These are phyloP conservation scores for Helicoverpa armigera DNA, from an alignment of 1,140 invertebrate genomes.

Conservation along the genomic window DNA sequence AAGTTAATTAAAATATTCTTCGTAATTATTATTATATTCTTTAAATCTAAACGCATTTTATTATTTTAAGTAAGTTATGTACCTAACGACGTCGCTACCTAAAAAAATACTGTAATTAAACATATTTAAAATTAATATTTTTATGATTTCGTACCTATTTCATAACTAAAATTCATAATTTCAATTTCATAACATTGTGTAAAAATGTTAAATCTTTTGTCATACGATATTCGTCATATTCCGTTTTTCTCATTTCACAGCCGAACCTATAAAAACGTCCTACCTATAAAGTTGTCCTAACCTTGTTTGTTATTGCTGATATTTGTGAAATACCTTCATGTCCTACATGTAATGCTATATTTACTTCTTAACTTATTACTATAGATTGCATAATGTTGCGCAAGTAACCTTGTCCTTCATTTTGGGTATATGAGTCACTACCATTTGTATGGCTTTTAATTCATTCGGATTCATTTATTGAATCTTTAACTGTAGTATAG, in stretches of 20 bases:
- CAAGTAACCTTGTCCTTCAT: background rate
- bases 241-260: background rate
- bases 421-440: background rate
- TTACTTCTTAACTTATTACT: background rate
- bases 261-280: background rate
- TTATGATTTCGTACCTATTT: too few species aligned
- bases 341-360: background rate
- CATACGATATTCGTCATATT: background rate
- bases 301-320: constrained; percentile 33
- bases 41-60: too few species aligned
- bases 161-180: too few species aligned
- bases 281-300: background rate
- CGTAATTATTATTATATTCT: too few species aligned
- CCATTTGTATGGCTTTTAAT: background rate
- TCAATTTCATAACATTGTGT: too few species aligned
- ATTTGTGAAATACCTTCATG: constrained; percentile 1
- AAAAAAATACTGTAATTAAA: too few species aligned
- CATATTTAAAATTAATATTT: too few species aligned
- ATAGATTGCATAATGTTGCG: background rate
- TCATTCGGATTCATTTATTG: background rate
- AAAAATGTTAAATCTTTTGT: too few species aligned
- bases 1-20: too few species aligned
- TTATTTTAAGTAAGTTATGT: too few species aligned
- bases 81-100: too few species aligned
- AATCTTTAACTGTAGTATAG: too few species aligned